Evolutionary conservation across 1,140 invertebrate species (phyloP), one percentile per base, ranked within the genome.

Genomic region (Drosophila aff.): DNA sequence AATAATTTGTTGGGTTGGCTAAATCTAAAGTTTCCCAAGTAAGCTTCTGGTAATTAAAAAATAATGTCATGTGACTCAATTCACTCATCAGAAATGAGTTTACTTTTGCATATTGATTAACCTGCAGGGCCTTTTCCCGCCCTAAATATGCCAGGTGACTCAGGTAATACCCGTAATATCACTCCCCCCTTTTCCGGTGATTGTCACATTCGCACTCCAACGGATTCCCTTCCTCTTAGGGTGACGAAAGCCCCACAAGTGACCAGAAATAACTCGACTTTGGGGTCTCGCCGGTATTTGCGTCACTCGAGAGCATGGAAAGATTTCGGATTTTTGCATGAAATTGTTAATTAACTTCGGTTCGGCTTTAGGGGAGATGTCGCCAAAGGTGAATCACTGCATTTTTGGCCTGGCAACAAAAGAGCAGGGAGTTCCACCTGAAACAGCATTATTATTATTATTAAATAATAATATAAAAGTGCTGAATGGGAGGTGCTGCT

Each of bases 271-370:
- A 61, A 38, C 31, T 50, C 23, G 67, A 72, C 31, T 38, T 52
- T 40, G 9, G 43, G 46, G 26, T 65, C 18, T 58, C 13, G 13
- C 18, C 13, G 46, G 36, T 26, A n/a, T 59, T 43, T 59, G 52
- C 66, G 69, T 71, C 69, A 71, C 66, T 38, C 49, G 43, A 38
- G 46, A 38, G 68, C 47, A 46, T 73, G 71, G 71, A 74, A 74
- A 73, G 71, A 73, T 69, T 74, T 57, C 60, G 49, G 18, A 58
- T 53, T 78, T 85, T 86, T 68, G 71, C 82, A 82, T 46, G 63
- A 23, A 61, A 79, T 85, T 62, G 82, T 87, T 87, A 87, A 87
- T 89, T 62, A 74, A 44, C 60, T 50, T 50, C 10, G 60, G 64
- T 50, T 57, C 38, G 46, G 21, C n/a, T 18, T 18, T 52, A 1